phyloP scores from a whole-genome alignment of 1,140 invertebrate species.

The Atta colombica region DNA sequence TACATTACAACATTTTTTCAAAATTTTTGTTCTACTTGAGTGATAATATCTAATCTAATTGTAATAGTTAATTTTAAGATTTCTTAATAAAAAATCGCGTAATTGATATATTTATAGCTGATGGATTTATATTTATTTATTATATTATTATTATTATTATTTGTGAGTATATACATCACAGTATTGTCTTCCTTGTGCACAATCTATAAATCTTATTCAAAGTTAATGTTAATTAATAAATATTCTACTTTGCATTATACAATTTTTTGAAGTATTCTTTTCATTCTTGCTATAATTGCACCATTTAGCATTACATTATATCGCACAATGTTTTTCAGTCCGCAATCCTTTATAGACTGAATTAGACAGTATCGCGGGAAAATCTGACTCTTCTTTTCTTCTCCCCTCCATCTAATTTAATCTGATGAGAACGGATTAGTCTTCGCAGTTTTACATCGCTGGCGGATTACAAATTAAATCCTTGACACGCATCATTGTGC shows the following conservation, averaged over 20 bases:
- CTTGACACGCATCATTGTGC: conserved; percentile 69
- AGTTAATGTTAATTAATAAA: neutral
- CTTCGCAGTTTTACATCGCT: neutral
- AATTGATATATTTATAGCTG: neutral
- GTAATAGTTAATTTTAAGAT: too few species aligned
- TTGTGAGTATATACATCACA: too few species aligned
- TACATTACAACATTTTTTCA: too few species aligned
- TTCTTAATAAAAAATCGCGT: too few species aligned
- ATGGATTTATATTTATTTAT: neutral
- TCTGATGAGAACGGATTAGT: neutral
- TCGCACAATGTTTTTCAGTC: neutral
- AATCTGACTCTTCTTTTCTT: neutral
- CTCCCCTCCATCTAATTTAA: neutral
- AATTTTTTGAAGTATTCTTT: neutral
- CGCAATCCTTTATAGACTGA: neutral
- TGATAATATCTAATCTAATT: too few species aligned
- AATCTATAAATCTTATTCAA: neutral
- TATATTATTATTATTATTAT: too few species aligned
- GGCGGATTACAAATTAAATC: conserved; percentile 43
- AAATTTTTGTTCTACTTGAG: too few species aligned
- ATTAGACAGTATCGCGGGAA: neutral
- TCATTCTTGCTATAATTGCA: neutral
- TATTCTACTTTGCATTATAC: neutral
- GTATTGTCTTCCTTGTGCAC: neutral
- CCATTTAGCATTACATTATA: conserved; percentile 17